A percentile compares a stretch with the other conserved stretches of the same genome.
Conservation (phyloP, 1,140 invertebrate species). For the Drosophila baimaii region DNA sequence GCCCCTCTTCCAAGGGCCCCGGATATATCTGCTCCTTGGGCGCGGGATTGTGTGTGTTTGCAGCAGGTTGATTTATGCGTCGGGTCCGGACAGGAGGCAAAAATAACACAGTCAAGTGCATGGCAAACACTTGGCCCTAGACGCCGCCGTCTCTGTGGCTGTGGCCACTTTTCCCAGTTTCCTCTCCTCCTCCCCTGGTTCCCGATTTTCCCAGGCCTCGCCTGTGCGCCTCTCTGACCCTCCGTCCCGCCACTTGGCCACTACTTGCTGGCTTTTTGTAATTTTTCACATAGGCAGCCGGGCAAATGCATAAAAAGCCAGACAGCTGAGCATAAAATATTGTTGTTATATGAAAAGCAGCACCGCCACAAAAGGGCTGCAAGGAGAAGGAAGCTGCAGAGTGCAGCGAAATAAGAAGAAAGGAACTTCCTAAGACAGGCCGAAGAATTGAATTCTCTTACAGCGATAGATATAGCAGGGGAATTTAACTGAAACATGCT, state of each 20-base stretch:
- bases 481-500: too few species aligned
- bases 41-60: constrained; percentile 38
- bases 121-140: constrained; percentile 76
- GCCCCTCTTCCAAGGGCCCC: constrained; percentile 4
- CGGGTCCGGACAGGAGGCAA: constrained; percentile 52
- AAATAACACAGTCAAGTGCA: constrained; percentile 81
- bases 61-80: constrained; percentile 74
- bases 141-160: constrained; percentile 51
- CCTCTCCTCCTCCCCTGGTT: neutral
- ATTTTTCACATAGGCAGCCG: constrained; percentile 78
- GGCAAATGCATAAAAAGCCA: constrained; percentile 81
- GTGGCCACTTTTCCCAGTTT: constrained; percentile 25
- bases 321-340: constrained; percentile 82
- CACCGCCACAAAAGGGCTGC: constrained; percentile 32
- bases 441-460: constrained; percentile 15
- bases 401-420: constrained; percentile 34
- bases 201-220: constrained; percentile 13
- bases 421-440: neutral
- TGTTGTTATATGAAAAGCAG: constrained; percentile 82
- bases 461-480: neutral
- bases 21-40: constrained; percentile 25
- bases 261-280: constrained; percentile 68
- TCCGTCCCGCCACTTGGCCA: constrained; percentile 42
- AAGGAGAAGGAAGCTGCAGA: constrained; percentile 9
- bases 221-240: constrained; percentile 9